These are phyloP conservation scores for Indri indri DNA, from an alignment of 2,113 vertebrate species.

Conservation along the genomic window DNA sequence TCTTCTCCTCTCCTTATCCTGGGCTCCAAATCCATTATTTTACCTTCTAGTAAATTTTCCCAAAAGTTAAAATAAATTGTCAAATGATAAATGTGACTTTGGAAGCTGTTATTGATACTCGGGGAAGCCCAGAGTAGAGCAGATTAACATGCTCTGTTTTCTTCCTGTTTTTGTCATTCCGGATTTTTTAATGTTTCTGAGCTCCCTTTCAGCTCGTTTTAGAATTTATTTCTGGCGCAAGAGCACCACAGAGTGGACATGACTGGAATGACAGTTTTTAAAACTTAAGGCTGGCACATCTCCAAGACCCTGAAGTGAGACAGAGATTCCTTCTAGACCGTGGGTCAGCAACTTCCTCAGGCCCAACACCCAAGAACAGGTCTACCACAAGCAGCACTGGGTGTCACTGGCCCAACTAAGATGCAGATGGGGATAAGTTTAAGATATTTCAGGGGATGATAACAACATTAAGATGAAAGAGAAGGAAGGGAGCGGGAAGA, in stretches of 20 bases:
- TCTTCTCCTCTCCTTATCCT: not conserved
- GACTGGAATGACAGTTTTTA: not conserved
- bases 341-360: not conserved
- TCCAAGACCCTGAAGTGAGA: not conserved
- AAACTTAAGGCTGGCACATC: not conserved
- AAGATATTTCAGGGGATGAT: not conserved
- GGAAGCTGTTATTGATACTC: not conserved
- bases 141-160: fast-evolving
- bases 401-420: not conserved
- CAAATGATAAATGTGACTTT: not conserved
- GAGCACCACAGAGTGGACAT: not conserved
- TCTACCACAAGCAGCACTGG: fast-evolving
- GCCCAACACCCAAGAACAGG: not conserved
- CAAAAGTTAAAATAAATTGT: not conserved
- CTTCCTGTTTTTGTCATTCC: not conserved
- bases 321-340: not conserved
- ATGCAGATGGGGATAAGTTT: not conserved
- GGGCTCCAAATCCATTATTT: not conserved
- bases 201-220: no score
- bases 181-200: not conserved
- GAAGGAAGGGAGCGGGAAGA: not conserved
- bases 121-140: not conserved
- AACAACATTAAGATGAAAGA: not conserved
- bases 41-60: not conserved
- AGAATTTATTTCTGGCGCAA: not conserved